These are phyloP conservation scores for Epistrophe grossulariae DNA, from an alignment of 2,888 invertebrate genomes.

Conservation along the genomic window DNA sequence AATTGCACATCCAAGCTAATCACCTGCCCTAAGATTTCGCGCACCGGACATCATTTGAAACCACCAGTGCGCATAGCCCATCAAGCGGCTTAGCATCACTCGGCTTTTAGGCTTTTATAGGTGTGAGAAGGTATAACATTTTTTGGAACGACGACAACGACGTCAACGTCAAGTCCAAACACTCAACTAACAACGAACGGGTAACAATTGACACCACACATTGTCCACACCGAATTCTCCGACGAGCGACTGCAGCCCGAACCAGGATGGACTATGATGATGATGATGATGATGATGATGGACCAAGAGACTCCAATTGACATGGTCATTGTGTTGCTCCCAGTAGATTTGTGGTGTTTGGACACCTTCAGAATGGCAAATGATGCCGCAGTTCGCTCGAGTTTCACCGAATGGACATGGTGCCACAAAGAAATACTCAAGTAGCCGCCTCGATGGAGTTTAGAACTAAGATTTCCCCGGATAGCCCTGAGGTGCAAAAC, in stretches of 20 bases:
- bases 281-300: slow-evolving; percentile 44
- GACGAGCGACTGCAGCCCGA: slow-evolving; percentile 20
- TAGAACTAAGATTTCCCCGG: slow-evolving; percentile 54
- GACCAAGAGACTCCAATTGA: slow-evolving; percentile 69
- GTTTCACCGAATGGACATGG: slow-evolving; percentile 63
- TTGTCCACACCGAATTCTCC: slow-evolving; percentile 64
- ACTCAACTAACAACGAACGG: slow-evolving; percentile 58
- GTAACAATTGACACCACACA: slow-evolving; percentile 72
- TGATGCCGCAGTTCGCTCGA: slow-evolving; percentile 61
- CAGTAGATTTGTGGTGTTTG: slow-evolving; percentile 70
- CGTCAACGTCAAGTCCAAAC: slow-evolving; percentile 61
- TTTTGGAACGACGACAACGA: slow-evolving; percentile 53
- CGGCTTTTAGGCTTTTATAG: neutral
- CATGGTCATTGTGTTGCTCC: slow-evolving; percentile 74
- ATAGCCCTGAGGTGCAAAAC: neutral
- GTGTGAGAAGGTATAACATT: slow-evolving; percentile 54
- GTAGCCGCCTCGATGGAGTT: slow-evolving; percentile 54
- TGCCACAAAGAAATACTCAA: slow-evolving; percentile 70
- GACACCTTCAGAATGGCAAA: slow-evolving; percentile 66
- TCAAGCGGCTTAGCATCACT: neutral
- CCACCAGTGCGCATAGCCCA: slow-evolving; percentile 4
- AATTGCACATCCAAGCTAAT: slow-evolving; percentile 73
- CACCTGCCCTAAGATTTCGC: slow-evolving; percentile 64
- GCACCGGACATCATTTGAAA: slow-evolving; percentile 32
- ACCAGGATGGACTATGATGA: neutral